Evolutionary conservation across 2,888 invertebrate species (phyloP).

Genomic region (Brenthis hecate): DNA sequence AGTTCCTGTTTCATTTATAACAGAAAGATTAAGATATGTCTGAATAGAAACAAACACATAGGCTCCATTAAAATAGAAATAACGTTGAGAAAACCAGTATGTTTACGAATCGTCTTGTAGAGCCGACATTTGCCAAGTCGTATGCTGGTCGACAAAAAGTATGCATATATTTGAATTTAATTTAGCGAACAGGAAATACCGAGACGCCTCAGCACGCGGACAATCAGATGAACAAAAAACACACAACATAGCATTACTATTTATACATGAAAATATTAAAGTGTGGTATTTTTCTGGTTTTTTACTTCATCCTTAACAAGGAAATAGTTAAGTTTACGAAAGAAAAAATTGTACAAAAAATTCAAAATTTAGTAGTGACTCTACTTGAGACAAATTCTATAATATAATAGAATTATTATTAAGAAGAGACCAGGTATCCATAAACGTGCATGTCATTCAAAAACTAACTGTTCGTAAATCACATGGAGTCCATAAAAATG

Average conservation of each 20-base stretch:
- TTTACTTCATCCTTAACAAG: constrained; percentile 26
- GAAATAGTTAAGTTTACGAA: constrained; percentile 24
- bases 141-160: constrained; percentile 71
- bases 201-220: constrained; percentile 54
- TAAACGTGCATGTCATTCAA: constrained; percentile 41
- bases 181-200: constrained; percentile 76
- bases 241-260: constrained; percentile 45
- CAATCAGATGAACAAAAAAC: constrained; percentile 52
- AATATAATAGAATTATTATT: constrained; percentile 18
- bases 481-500: constrained; percentile 70
- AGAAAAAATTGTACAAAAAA: constrained; percentile 8
- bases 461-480: constrained; percentile 51
- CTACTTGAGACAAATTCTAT: no score
- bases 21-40: background rate
- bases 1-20: background rate
- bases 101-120: constrained; percentile 42
- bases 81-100: constrained; percentile 49
- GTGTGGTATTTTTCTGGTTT: constrained; percentile 16
- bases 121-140: constrained; percentile 47
- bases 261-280: constrained; percentile 28
- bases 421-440: constrained; percentile 36
- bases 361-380: background rate
- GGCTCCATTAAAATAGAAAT: constrained; percentile 16
- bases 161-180: constrained; percentile 78
- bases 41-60: background rate